Conservation (phyloP, 1,140 invertebrate species). For the Lepidurus apus region DNA sequence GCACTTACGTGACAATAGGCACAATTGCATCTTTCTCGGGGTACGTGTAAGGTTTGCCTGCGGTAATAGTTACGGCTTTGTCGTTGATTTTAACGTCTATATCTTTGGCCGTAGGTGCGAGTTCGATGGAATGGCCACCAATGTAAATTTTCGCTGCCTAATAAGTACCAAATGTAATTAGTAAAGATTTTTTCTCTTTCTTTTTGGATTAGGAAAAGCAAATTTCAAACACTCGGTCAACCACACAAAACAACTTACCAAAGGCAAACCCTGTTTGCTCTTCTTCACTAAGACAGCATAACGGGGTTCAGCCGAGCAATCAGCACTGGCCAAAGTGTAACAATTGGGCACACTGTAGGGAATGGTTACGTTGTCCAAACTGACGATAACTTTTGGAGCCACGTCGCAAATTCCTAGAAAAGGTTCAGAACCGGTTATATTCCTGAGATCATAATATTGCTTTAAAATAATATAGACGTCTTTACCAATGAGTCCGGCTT, state of each 20-base stretch:
- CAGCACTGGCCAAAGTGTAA: constrained; percentile 36
- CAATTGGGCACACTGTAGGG: constrained; percentile 34
- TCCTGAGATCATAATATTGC: background rate
- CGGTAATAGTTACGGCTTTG: constrained; percentile 30
- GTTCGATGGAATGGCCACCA: constrained; percentile 37
- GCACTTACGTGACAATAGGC: background rate
- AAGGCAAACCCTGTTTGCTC: constrained; percentile 19
- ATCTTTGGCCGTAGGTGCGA: constrained; percentile 27
- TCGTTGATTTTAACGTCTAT: constrained; percentile 36
- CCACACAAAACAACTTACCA: background rate
- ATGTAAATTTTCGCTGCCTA: constrained; percentile 35
- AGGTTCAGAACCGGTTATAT: background rate
- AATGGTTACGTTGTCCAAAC: constrained; percentile 36
- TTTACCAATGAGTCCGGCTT: constrained; percentile 31
- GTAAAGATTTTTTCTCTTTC: no score
- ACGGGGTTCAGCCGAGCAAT: constrained; percentile 34
- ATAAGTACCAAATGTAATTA: background rate
- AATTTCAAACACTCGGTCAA: background rate
- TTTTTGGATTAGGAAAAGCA: no score
- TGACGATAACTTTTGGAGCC: constrained; percentile 33
- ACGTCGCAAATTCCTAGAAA: constrained; percentile 33
- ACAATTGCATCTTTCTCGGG: constrained; percentile 22
- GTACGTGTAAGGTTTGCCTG: constrained; percentile 30
- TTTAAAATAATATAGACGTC: background rate
- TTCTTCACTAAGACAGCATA: constrained; percentile 38